Percentiles rank a stretch among this genome's conserved stretches.
Conservation (phyloP, 2,888 invertebrate species). For the Eristalinus sepulchralis region DNA sequence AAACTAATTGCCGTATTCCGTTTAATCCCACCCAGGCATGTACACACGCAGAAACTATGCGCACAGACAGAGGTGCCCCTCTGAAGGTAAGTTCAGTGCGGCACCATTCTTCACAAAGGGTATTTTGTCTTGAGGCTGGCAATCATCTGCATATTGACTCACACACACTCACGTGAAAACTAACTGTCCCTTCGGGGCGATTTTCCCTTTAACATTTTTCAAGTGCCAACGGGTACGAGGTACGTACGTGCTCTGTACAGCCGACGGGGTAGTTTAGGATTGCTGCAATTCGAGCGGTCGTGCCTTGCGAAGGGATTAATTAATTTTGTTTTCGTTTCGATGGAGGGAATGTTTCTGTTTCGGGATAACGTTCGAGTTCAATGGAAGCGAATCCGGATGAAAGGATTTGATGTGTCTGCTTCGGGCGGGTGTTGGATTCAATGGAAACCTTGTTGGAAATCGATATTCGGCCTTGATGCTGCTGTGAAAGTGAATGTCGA, state of each 20-base stretch:
- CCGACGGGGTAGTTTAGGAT: neutral
- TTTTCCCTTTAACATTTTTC: neutral
- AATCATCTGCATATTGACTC: neutral
- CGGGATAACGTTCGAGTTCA: neutral
- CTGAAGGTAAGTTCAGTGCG: neutral
- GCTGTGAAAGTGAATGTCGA: no score
- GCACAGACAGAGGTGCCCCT: neutral
- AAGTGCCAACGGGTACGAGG: neutral
- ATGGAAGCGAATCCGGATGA: neutral
- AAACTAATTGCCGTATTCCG: constrained; percentile 30
- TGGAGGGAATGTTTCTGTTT: neutral
- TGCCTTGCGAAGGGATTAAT: constrained; percentile 16
- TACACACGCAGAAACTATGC: neutral
- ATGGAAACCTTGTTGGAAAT: neutral
- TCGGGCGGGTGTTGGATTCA: neutral
- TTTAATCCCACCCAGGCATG: neutral
- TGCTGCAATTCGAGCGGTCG: constrained; percentile 1
- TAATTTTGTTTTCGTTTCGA: constrained; percentile 15
- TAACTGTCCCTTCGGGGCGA: neutral
- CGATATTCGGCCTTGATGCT: neutral
- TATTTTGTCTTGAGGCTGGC: neutral
- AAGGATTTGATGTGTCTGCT: neutral
- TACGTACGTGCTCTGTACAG: neutral
- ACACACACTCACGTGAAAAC: neutral
- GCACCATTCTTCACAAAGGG: constrained; percentile 2